These are phyloP conservation scores for Drosophila macrospina DNA, from an alignment of 2,888 invertebrate genomes.

Conservation along the genomic window DNA sequence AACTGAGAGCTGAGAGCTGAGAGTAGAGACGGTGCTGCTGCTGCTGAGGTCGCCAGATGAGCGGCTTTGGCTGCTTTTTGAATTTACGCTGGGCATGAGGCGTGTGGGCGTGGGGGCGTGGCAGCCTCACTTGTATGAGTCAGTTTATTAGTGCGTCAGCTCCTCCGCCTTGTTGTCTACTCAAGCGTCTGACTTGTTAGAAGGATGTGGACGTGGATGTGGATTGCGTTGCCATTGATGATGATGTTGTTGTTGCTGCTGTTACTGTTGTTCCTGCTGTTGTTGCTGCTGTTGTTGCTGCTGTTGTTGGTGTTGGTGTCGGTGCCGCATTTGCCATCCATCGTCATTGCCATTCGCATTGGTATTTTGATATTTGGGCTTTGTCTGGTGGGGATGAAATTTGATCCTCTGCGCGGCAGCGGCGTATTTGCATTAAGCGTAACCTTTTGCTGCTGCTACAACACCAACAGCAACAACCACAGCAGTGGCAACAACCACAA, in stretches of 20 bases:
- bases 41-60: conserved; percentile 72
- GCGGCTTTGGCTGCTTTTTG: conserved; percentile 65
- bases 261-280: conserved; percentile 13
- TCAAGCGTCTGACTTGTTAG: conserved; percentile 42
- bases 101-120: conserved; percentile 16
- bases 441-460: conserved; percentile 60
- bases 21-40: conserved; percentile 26
- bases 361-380: conserved; percentile 77
- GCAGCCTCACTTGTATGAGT: conserved; percentile 29
- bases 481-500: conserved; percentile 37
- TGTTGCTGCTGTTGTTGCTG: conserved; percentile 1
- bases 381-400: conserved; percentile 84
- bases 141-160: conserved; percentile 69
- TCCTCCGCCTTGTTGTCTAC: conserved; percentile 43
- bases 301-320: conserved; percentile 32
- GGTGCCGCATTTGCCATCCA: conserved; percentile 44
- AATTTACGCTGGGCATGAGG: conserved; percentile 31
- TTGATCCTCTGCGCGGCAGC: conserved; percentile 77
- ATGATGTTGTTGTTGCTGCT: background rate
- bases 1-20: conserved; percentile 62
- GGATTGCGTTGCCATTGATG: background rate
- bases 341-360: conserved; percentile 60
- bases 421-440: conserved; percentile 81
- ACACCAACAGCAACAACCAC: conserved; percentile 1
- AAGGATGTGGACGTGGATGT: conserved; percentile 60